Evolutionary conservation across 2,797 vertebrate genomes (phyloP), one percentile per base, ranked within the genome.

Genomic region (Gambusia yucatana): DNA sequence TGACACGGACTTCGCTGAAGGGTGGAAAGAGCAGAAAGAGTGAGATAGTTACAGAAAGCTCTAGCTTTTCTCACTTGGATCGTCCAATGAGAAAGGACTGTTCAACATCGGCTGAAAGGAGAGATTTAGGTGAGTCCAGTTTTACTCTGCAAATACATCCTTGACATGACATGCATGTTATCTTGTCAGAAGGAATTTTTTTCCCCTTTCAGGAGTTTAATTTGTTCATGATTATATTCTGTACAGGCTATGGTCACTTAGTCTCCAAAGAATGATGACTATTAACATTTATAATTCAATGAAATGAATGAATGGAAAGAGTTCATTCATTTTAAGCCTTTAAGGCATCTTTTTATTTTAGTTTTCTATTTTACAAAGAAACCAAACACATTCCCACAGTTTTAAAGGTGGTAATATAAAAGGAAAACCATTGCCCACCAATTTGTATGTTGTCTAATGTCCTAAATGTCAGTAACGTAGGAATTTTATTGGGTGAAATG

Each of bases 61-160:
- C 46, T 84, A 86, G 96, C 52, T 97, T 98, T 82, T 77, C 96
- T 20, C 93, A 95, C 57, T 94, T 97, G 88, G 98, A 99, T 20
- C 72, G 97, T 25, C 89, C 96, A 0, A 92, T 96, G 67, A 96
- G 98, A 55, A 98, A 97, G 92, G 98, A 99, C 67, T 90, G 92
- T 0, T 92, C 96, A 73, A 95, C 96, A 63, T 94, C 97, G 74
- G 88, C 93, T 25, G 98, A 99, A 79, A 97, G 97, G 89, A 95
- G 95, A 73, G 96, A 96, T 0, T 30, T 97, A 93, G 98, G 98
- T 99, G 82, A 92, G 95, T 91, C 73, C 5, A 13, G 36, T 76
- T 76, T 70, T 13, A 16, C 6, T 72, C 25, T 75, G 20, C 73
- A n/a, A 77, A 71, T 44, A 41, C 7, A 3, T 46, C 63, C 9